These are phyloP conservation scores for Pseudorhombus dupliciocellatus DNA, from an alignment of 2,113 vertebrate species.

Conservation along the genomic window DNA sequence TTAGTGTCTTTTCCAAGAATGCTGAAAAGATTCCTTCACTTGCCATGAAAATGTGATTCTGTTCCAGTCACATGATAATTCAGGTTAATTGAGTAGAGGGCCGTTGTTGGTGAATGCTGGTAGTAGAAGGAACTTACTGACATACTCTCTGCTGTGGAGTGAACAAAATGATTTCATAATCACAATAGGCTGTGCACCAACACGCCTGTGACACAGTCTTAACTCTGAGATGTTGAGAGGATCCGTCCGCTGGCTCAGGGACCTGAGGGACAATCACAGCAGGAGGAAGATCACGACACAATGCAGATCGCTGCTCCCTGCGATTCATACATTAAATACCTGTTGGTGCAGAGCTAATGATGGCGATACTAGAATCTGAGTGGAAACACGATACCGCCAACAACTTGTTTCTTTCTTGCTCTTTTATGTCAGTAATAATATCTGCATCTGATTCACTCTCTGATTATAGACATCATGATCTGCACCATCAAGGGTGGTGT, in stretches of 20 bases:
- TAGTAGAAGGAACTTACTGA: no score
- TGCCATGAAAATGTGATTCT: slow-evolving; percentile 1
- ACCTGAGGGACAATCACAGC: not conserved
- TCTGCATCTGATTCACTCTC: not conserved
- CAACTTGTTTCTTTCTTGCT: not conserved
- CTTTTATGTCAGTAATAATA: not conserved
- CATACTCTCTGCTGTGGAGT: not conserved
- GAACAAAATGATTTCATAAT: not conserved
- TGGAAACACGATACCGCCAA: not conserved
- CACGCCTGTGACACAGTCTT: slow-evolving; percentile 3
- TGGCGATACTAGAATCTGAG: slow-evolving; percentile 4
- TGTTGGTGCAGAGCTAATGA: slow-evolving; percentile 27
- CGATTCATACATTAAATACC: slow-evolving; percentile 32
- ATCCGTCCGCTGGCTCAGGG: slow-evolving; percentile 26
- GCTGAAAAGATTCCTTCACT: not conserved
- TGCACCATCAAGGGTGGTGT: not conserved
- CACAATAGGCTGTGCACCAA: not conserved
- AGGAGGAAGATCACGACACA: slow-evolving; percentile 4
- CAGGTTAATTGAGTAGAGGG: not conserved
- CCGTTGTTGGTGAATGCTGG: not conserved
- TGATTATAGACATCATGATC: not conserved
- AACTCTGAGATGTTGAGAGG: slow-evolving; percentile 25
- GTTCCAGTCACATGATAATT: not conserved
- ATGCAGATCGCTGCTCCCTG: slow-evolving; percentile 3
- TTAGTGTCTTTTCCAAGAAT: not conserved